Evolutionary conservation across 2,113 vertebrate genomes (phyloP).

Genomic region (Gymnorhina tibicen): DNA sequence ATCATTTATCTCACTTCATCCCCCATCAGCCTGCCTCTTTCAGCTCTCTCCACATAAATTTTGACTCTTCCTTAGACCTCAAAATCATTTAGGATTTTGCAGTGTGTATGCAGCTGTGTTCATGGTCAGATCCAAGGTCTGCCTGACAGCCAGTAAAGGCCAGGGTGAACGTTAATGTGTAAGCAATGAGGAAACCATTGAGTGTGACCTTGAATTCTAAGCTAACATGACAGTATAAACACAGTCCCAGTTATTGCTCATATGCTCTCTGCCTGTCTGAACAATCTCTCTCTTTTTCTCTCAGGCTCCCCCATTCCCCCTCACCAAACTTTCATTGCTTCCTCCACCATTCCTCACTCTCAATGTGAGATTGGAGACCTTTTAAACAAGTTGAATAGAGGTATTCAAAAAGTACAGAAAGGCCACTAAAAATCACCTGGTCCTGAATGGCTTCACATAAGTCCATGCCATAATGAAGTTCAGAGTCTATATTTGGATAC

Average conservation of each 20-base stretch:
- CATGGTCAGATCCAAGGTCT: background rate
- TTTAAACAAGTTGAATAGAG: slow-evolving; percentile 26
- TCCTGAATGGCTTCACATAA: background rate
- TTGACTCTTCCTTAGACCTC: background rate
- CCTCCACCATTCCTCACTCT: slow-evolving; percentile 27
- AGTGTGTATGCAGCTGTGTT: slow-evolving; percentile 9
- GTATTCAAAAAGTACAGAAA: slow-evolving; percentile 16
- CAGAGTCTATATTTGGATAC: background rate
- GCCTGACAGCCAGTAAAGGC: background rate
- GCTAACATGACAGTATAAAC: slow-evolving; percentile 51
- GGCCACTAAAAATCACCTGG: background rate
- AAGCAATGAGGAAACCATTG: slow-evolving; percentile 46
- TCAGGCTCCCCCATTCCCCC: background rate
- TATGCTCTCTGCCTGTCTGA: background rate
- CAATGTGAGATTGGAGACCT: slow-evolving; percentile 8
- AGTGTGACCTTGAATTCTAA: slow-evolving; percentile 48
- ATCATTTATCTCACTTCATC: background rate
- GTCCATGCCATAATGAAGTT: background rate
- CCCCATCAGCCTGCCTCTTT: background rate
- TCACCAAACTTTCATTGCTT: slow-evolving; percentile 40
- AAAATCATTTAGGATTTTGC: background rate
- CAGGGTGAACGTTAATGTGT: background rate
- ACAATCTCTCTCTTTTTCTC: slow-evolving; percentile 41
- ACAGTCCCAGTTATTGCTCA: background rate
- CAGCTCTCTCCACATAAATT: background rate